Percentiles rank a stretch among this genome's conserved stretches.
Conservation (phyloP, 2,797 vertebrate species). For the Danionella dracula region DNA sequence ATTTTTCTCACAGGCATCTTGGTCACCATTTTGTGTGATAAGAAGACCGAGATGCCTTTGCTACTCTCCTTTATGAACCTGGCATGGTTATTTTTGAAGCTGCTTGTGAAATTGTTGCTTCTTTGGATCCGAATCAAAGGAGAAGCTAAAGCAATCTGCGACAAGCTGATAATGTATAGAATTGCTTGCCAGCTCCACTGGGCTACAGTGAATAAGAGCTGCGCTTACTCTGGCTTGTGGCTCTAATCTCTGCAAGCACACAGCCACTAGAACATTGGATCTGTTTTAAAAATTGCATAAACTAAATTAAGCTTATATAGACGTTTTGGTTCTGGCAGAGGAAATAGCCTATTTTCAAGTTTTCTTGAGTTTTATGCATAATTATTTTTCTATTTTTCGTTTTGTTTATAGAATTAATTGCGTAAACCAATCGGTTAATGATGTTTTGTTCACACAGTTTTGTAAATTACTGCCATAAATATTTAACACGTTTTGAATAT, state of each 20-base stretch:
- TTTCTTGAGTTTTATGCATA: not conserved
- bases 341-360: not conserved
- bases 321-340: too few species aligned
- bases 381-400: too few species aligned
- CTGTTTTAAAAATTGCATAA: not conserved
- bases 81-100: slow-evolving; percentile 63
- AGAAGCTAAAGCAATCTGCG: slow-evolving; percentile 54
- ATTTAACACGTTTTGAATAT: too few species aligned
- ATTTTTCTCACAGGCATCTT: slow-evolving; percentile 9
- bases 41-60: slow-evolving; percentile 31
- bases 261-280: not conserved
- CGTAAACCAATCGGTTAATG: too few species aligned
- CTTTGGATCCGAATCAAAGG: slow-evolving; percentile 55
- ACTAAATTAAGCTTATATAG: too few species aligned
- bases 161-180: slow-evolving; percentile 56
- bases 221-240: slow-evolving; percentile 24
- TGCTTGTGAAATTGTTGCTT: slow-evolving; percentile 64
- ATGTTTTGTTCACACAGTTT: too few species aligned
- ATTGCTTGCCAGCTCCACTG: slow-evolving; percentile 48
- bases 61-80: slow-evolving; percentile 51
- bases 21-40: slow-evolving; percentile 21
- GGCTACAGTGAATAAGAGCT: slow-evolving; percentile 44
- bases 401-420: too few species aligned
- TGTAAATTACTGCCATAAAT: too few species aligned
- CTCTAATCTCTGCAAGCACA: slow-evolving; percentile 18